Evolutionary conservation across 2,888 invertebrate species (phyloP).

Genomic region (Melipona beecheii): DNA sequence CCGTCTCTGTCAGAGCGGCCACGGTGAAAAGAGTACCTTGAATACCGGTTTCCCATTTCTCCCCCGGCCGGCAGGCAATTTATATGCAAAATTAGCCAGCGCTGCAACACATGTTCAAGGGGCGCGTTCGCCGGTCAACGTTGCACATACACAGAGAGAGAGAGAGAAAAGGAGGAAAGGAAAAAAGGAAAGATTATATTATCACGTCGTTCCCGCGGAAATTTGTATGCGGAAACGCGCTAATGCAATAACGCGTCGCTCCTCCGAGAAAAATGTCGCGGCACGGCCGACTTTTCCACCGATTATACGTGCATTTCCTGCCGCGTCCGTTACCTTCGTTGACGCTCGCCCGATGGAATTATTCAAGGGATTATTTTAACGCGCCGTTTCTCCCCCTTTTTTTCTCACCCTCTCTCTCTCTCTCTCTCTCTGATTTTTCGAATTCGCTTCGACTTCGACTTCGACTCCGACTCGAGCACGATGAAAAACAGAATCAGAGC

Average conservation of each 20-base stretch:
- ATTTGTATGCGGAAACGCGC: conserved; percentile 67
- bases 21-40: conserved; percentile 53
- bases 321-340: not conserved
- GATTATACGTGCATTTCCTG: conserved; percentile 18
- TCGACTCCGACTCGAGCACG: not conserved
- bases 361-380: conserved; percentile 8
- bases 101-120: conserved; percentile 69
- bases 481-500: no score
- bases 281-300: conserved; percentile 18
- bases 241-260: conserved; percentile 56
- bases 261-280: conserved; percentile 37
- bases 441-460: no score
- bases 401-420: no score
- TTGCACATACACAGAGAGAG: not conserved
- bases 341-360: conserved; percentile 14
- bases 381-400: not conserved
- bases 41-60: conserved; percentile 64
- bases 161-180: not conserved
- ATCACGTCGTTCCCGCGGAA: conserved; percentile 62
- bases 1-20: not conserved
- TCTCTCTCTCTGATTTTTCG: not conserved
- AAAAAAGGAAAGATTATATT: conserved; percentile 53
- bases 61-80: conserved; percentile 66
- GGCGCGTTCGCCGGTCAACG: conserved; percentile 45
- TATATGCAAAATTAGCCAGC: conserved; percentile 71